Percentiles rank a stretch among this genome's conserved stretches.
These are phyloP conservation scores for Pachyuromys duprasi DNA, from an alignment of 2,797 vertebrate species.

Conservation along the genomic window DNA sequence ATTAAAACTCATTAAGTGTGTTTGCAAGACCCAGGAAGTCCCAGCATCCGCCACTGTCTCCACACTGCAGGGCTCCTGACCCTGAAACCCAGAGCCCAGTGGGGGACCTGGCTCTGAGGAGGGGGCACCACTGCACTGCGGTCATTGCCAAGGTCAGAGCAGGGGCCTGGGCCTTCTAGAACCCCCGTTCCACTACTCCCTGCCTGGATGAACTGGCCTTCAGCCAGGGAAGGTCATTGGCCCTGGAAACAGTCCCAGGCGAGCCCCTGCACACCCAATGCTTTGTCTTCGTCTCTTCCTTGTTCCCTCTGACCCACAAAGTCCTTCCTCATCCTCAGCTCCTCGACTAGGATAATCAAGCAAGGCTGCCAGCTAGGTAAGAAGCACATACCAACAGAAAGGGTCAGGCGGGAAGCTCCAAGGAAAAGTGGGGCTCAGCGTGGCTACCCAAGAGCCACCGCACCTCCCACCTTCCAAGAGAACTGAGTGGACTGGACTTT, in stretches of 20 bases:
- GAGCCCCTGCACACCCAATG: not conserved
- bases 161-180: not conserved
- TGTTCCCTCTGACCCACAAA: not conserved
- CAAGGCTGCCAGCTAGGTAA: not conserved
- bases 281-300: slow-evolving; percentile 22
- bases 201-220: slow-evolving; percentile 49
- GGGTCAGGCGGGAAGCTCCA: not conserved
- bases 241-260: slow-evolving; percentile 62
- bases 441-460: not conserved
- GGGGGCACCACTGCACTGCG: not conserved
- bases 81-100: slow-evolving; percentile 3
- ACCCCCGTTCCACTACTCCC: not conserved
- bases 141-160: not conserved
- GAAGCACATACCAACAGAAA: not conserved
- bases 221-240: slow-evolving; percentile 60
- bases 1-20: slow-evolving; percentile 79
- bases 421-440: not conserved
- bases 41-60: slow-evolving; percentile 62
- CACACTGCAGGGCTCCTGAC: not conserved
- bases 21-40: slow-evolving; percentile 72
- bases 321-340: not conserved
- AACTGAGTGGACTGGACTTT: not conserved
- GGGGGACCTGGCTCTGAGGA: not conserved
- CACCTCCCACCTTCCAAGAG: not conserved
- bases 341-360: not conserved